Evolutionary conservation across 2,113 vertebrate genomes (phyloP), one percentile per base, ranked within the genome.

Genomic region (Callithrix jacchus): DNA sequence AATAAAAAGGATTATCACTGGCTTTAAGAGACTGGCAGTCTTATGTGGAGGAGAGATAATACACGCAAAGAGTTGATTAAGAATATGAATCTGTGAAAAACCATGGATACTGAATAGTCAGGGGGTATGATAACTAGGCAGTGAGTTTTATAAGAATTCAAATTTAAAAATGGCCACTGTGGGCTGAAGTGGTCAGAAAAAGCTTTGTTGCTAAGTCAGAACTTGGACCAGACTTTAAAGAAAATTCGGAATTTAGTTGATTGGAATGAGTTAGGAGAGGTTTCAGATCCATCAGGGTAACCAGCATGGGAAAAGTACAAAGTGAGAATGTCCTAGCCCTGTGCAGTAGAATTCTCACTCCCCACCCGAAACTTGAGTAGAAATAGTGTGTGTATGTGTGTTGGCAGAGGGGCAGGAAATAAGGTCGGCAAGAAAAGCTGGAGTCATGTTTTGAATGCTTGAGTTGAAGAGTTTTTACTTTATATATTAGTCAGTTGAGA

Each of bases 61-160:
- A 86, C 16, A 6, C 71, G 0, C 76, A 37, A 58, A 92, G 86
- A 74, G 27, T 74, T 77, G 32, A 61, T 54, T 80, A 68, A 30
- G 37, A 70, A 20, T 13, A 52, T 74, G 45, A 87, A 92, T 70
- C 30, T 89, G 27, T 92, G 66, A 93, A 56, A 61, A 85, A 71
- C 84, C 14, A 45, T 87, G 27, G 21, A 3, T 94, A 32, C 42
- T 56, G 10, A 74, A 58, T 82, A 85, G 10, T 58, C 42, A 18
- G 8, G 20, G n/a, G 8, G 1, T 64, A 82, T 82, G 13, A 82
- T 89, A 92, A 71, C 70, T 77, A 27, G 14, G 21, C 0, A 56
- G 7, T 85, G 37, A 71, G 12, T 91, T 87, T 85, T 93, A 42
- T 52, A 85, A 85, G 49, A 87, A 94, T 88, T 94, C 52, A 87